phyloP scores from a whole-genome alignment of 2,113 vertebrate species.

The Oplegnathus fasciatus region DNA sequence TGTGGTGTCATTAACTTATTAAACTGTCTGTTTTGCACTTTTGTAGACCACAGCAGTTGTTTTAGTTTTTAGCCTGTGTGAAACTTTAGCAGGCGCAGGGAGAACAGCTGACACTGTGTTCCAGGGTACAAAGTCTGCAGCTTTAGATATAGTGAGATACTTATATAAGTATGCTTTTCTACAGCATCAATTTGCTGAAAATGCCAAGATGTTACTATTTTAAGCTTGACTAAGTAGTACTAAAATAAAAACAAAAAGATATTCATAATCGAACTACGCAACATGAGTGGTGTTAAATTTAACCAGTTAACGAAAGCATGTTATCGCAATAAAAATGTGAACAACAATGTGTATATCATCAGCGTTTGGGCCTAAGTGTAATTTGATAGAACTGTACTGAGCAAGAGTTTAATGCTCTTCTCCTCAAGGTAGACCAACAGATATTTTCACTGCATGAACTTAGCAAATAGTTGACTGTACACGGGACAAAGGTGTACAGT shows the following conservation, averaged over 20 bases:
- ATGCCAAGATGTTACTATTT: background rate
- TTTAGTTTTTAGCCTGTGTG: background rate
- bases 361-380: background rate
- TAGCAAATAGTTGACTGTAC: background rate
- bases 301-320: background rate
- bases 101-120: constrained; percentile 6
- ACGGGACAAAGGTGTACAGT: background rate
- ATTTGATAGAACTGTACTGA: background rate
- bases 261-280: background rate
- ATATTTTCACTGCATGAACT: background rate
- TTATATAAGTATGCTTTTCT: background rate
- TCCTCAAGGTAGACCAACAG: background rate
- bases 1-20: background rate
- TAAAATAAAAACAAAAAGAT: constrained; percentile 1
- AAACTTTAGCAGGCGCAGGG: background rate
- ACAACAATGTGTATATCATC: background rate
- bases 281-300: background rate
- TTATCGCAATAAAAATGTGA: background rate
- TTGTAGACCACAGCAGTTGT: background rate
- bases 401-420: background rate
- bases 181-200: background rate
- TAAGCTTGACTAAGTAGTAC: background rate
- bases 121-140: background rate
- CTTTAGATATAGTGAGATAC: background rate
- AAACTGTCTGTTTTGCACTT: background rate